Evolutionary conservation across 2,888 invertebrate species (phyloP).

Genomic region (Drosophila colorata): DNA sequence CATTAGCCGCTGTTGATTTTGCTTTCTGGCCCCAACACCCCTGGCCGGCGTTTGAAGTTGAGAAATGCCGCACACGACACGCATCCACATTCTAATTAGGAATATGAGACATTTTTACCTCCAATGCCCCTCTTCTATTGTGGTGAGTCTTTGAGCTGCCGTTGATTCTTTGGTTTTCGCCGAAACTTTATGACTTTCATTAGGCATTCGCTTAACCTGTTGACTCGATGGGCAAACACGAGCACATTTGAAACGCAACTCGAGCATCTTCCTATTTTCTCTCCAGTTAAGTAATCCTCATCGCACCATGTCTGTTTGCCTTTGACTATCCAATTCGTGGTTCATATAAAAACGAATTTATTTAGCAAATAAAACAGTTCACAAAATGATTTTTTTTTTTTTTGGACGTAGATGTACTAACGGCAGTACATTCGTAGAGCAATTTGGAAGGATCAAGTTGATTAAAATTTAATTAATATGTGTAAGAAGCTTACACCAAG

Average conservation of each 20-base stretch:
- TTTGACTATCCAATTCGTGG: background rate
- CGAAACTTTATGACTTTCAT: constrained; percentile 49
- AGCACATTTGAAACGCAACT: background rate
- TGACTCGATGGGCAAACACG: constrained; percentile 41
- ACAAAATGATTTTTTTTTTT: too few species aligned
- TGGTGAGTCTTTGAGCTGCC: constrained; percentile 24
- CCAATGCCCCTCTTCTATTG: background rate
- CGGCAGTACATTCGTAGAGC: too few species aligned
- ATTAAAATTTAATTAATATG: too few species aligned
- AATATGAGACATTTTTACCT: constrained; percentile 31
- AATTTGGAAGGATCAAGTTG: too few species aligned
- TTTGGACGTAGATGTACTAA: too few species aligned
- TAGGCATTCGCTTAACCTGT: constrained; percentile 48
- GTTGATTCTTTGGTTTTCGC: constrained; percentile 33
- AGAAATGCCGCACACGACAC: constrained; percentile 41
- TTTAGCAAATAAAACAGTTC: background rate
- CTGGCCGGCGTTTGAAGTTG: constrained; percentile 43
- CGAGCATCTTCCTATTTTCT: constrained; percentile 22
- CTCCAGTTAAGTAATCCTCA: constrained; percentile 5
- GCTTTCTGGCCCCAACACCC: constrained; percentile 12
- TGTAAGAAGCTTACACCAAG: too few species aligned
- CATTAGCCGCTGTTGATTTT: constrained; percentile 46
- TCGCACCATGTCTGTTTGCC: constrained; percentile 12
- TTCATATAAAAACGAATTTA: too few species aligned
- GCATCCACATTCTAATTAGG: constrained; percentile 62